Conservation (phyloP, 1,140 invertebrate species). For the Drosophila sechellia region DNA sequence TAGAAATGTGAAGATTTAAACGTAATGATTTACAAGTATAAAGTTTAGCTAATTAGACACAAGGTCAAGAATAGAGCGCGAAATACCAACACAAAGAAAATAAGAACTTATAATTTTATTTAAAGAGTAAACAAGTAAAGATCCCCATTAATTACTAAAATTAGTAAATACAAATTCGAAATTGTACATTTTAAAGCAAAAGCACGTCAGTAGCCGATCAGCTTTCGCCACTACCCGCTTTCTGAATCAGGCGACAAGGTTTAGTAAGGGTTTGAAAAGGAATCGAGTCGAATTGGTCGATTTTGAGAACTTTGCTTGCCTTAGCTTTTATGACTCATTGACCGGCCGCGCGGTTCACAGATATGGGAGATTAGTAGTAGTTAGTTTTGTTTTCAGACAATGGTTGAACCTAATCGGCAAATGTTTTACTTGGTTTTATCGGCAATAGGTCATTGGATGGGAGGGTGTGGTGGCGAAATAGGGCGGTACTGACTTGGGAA, state of each 20-base stretch:
- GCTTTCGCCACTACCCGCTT: neutral
- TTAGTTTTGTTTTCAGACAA: neutral
- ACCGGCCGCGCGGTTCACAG: neutral
- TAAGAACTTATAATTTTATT: slow-evolving; percentile 76
- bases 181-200: slow-evolving; percentile 78
- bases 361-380: neutral
- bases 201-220: slow-evolving; percentile 14
- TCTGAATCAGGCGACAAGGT: slow-evolving; percentile 34
- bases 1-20: slow-evolving; percentile 72
- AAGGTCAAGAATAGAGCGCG: slow-evolving; percentile 51
- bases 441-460: neutral
- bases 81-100: slow-evolving; percentile 66
- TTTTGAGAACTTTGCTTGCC: slow-evolving; percentile 28
- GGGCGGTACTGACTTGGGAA: slow-evolving; percentile 39
- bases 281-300: neutral
- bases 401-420: neutral
- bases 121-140: slow-evolving; percentile 59
- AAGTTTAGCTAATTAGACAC: slow-evolving; percentile 80
- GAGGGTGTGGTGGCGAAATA: slow-evolving; percentile 9
- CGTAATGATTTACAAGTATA: slow-evolving; percentile 70
- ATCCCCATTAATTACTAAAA: slow-evolving; percentile 73
- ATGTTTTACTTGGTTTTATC: neutral
- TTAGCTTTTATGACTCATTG: slow-evolving; percentile 33
- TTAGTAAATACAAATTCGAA: slow-evolving; percentile 82
- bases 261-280: slow-evolving; percentile 13